These are phyloP conservation scores for Hyla sarda DNA, from an alignment of 2,113 vertebrate genomes.

Conservation along the genomic window DNA sequence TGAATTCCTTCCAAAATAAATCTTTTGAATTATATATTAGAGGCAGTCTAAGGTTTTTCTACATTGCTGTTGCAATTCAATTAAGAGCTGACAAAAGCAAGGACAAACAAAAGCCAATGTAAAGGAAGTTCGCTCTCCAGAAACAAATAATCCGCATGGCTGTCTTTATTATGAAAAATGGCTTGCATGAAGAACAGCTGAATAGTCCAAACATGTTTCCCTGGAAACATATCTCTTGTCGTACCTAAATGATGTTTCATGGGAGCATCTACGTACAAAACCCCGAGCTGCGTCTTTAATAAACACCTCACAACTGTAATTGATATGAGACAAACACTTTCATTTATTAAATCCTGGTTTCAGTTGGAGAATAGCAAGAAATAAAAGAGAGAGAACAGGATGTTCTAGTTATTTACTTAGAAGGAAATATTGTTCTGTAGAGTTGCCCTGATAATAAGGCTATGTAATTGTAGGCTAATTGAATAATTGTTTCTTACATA, in stretches of 20 bases:
- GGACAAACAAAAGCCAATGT: constrained; percentile 47
- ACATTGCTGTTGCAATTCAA: constrained; percentile 44
- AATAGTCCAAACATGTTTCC: constrained; percentile 50
- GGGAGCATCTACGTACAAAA: constrained; percentile 30
- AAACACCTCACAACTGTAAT: constrained; percentile 39
- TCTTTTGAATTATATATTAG: constrained; percentile 58
- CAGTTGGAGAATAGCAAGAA: constrained; percentile 21
- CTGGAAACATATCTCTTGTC: constrained; percentile 43
- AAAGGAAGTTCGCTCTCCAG: constrained; percentile 38
- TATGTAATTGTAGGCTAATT: neutral
- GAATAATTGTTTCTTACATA: constrained; percentile 7
- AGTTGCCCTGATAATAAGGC: neutral
- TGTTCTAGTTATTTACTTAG: constrained; percentile 32
- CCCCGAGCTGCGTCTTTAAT: constrained; percentile 38
- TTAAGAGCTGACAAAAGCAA: constrained; percentile 48
- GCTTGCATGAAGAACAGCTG: constrained; percentile 22
- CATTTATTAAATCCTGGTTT: constrained; percentile 16
- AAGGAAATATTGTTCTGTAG: neutral
- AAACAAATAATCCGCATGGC: constrained; percentile 46
- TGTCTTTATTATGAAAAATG: constrained; percentile 45
- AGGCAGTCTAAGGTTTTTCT: constrained; percentile 46
- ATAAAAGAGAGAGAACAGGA: constrained; percentile 3
- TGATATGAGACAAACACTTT: constrained; percentile 46
- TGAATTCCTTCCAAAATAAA: constrained; percentile 56
- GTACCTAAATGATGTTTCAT: constrained; percentile 48